phyloP scores from a whole-genome alignment of 2,888 invertebrate species.

The Drosophila ezoana region DNA sequence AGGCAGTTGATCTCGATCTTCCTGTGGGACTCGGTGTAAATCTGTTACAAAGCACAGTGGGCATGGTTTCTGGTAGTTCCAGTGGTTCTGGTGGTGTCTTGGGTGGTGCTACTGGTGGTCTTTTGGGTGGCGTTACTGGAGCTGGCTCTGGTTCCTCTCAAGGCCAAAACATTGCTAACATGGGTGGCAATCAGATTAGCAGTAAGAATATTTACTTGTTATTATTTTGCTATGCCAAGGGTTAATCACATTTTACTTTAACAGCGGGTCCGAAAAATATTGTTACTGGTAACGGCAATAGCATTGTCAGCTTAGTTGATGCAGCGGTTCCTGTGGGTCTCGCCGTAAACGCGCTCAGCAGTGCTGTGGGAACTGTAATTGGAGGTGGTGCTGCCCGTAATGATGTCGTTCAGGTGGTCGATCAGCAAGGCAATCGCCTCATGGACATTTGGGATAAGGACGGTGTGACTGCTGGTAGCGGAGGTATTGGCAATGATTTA shows the following conservation, averaged over 20 bases:
- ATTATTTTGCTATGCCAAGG: no score
- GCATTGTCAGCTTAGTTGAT: background rate
- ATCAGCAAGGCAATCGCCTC: conserved; percentile 30
- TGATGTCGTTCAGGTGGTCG: conserved; percentile 34
- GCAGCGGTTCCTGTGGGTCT: background rate
- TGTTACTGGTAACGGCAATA: background rate
- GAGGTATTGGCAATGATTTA: conserved; percentile 20
- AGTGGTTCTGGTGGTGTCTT: no score
- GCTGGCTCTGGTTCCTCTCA: no score
- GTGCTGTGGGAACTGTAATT: conserved; percentile 14
- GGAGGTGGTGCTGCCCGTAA: conserved; percentile 1
- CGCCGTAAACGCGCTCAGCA: background rate
- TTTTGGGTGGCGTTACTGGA: no score
- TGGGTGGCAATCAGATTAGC: no score
- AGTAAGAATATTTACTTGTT: no score
- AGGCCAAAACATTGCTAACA: no score
- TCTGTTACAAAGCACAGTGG: no score
- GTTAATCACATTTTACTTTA: background rate
- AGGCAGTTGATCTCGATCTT: no score
- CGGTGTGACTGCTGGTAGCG: background rate
- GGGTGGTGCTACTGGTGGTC: no score
- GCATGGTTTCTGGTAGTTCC: no score
- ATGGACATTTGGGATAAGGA: conserved; percentile 36
- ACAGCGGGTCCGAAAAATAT: background rate
- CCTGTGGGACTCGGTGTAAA: no score